Base-by-base conservation (phyloP, 2,113 vertebrate genomes). In the Capra hircus region DNA sequence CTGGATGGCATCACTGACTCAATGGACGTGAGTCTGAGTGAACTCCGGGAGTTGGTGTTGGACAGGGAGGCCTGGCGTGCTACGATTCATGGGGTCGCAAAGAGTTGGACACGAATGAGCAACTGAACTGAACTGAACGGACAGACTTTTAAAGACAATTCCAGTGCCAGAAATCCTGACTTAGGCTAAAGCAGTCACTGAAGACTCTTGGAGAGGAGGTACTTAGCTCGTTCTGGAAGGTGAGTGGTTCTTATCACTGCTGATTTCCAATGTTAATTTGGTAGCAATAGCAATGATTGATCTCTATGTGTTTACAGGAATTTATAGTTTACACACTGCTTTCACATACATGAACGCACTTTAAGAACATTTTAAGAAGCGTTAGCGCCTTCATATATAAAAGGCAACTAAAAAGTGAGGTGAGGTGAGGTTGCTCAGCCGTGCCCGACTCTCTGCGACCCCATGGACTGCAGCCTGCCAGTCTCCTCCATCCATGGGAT, bases 381-480 rank as follows among this genome's bases (percentile, higher is more conserved):
- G 21, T 36, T 67, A 52, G 1, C 0, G 8, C 19, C 7, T 80
- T 95, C 6, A 21, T 83, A 55, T 43, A 30, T n/a, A 43, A 9
- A 93, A 13, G 13, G 7, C 55, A 92, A 50, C 13, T 64, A 40
- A 89, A 62, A 62, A 62, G 13, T 30, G 60, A 62, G 30, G 28
- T 30, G 28, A 15, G 6, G 25, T 62, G 60, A 62, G 30, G 60
- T 30, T 28, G 7, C 15, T 62, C 13, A 62, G 2, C 30, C 28
- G 0, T 62, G 12, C 30, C 59, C 0, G 2, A 62, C 59, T 62
- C 28, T 62, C 3, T 30, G 2, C 3, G 6, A 62, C 28, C 6
- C 59, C 27, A 14, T 60, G 59, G 12, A 60, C 59, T 62, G 1
- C 14, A 62, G 59, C 59, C 59, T 62, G 0, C 59, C 59, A 30